Percentiles rank a stretch among this genome's conserved stretches.
phyloP scores from a whole-genome alignment of 2,888 invertebrate genomes.

The Eupsilia transversa region DNA sequence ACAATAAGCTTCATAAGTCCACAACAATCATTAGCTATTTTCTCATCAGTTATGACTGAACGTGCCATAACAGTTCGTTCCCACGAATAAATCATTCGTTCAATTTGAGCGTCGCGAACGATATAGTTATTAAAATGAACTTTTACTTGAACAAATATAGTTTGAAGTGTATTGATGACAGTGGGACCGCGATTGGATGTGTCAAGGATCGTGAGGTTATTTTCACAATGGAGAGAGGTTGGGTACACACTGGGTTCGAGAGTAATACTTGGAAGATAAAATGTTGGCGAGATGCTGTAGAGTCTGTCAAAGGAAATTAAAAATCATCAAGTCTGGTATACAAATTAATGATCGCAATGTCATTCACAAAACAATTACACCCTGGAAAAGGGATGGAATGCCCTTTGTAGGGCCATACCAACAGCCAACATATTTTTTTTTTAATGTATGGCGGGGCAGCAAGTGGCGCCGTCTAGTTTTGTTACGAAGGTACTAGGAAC shows the following conservation, averaged over 20 bases:
- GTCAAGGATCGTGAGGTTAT: conserved; percentile 78
- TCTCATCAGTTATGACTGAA: conserved; percentile 54
- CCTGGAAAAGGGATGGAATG: too few species aligned
- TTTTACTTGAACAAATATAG: conserved; percentile 76
- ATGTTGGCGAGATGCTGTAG: too few species aligned
- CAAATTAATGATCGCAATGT: too few species aligned
- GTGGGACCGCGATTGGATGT: conserved; percentile 73
- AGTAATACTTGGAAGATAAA: background rate
- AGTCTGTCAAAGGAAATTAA: too few species aligned
- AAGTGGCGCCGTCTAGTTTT: too few species aligned
- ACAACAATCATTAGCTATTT: conserved; percentile 61
- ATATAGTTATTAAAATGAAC: conserved; percentile 77
- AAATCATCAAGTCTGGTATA: too few species aligned
- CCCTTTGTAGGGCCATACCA: too few species aligned
- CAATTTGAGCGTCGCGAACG: conserved; percentile 69
- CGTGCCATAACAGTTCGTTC: conserved; percentile 63
- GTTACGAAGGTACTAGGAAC: too few species aligned
- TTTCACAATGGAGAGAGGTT: conserved; percentile 72
- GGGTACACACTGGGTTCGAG: conserved; percentile 64
- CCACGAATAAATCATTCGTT: conserved; percentile 70
- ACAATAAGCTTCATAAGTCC: conserved; percentile 24
- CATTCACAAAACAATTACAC: too few species aligned
- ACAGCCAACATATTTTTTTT: too few species aligned
- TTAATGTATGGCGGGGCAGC: too few species aligned
- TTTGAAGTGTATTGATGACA: conserved; percentile 80